Base-by-base conservation (phyloP, 2,113 vertebrate species). In the Lamprologus sp. region DNA sequence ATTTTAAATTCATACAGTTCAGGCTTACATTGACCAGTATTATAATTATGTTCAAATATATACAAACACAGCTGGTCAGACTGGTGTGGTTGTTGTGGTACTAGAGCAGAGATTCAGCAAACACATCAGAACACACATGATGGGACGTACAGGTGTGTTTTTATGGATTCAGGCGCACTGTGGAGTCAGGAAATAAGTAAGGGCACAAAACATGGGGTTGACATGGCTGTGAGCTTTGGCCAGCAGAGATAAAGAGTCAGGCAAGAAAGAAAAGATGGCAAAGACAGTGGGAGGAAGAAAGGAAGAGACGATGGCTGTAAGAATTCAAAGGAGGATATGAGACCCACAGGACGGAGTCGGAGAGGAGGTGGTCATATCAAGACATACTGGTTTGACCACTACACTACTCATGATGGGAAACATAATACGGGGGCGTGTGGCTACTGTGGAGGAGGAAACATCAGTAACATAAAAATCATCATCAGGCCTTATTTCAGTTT, bases 241-340 rank as follows among this genome's bases (percentile, higher is more conserved):
- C 55, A 58, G 26, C 55, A 58, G 55, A 31, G 26, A 28, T 0
- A 28, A 28, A 2, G 5, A 28, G 26, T 58, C 55, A 1, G 55
- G 55, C 7, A 9, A 58, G 26, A 58, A 9, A 8, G 55, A 58
- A 58, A 9, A 28, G 55, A 28, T 28, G 55, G 0, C 0, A 28
- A 15, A 58, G 13, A 28, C 26, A 58, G 55, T 2, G 55, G 55
- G 55, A 58, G 55, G 55, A 58, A 31, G 55, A 31, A 15, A 58
- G 55, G 55, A 58, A 28, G 55, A 2, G 55, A 58, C 7, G 7
- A 5, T 17, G 26, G 26, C 26, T 58, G 26, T 17, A 5, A 58
- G 7, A 58, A 15, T 5, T 58, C 55, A 58, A 15, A 58, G 55
- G 26, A 2, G 55, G 55, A 15, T 15, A 0, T 0, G 26, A 31